Evolutionary conservation across 2,113 vertebrate genomes (phyloP).

Genomic region (Oryzias melastigma): DNA sequence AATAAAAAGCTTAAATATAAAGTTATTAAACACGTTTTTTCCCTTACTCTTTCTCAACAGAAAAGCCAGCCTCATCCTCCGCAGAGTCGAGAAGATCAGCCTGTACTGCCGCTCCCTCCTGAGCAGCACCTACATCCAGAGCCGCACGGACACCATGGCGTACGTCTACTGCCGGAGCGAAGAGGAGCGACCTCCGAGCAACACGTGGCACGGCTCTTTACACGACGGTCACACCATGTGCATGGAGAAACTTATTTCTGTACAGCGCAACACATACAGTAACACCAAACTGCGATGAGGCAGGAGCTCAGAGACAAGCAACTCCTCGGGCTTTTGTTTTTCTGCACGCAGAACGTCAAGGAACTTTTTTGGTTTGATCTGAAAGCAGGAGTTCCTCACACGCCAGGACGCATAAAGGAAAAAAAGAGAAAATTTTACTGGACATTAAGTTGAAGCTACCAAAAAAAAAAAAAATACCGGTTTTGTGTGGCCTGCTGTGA

Average conservation of each 20-base stretch:
- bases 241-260: constrained; percentile 93
- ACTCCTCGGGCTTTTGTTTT: constrained; percentile 2
- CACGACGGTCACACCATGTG: constrained; percentile 90
- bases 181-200: constrained; percentile 80
- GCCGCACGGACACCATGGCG: constrained; percentile 90
- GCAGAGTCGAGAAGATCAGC: constrained; percentile 90
- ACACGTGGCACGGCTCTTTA: constrained; percentile 87
- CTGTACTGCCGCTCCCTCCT: constrained; percentile 87
- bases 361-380: constrained; percentile 37
- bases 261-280: constrained; percentile 94
- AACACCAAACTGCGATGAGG: constrained; percentile 96
- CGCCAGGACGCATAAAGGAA: constrained; percentile 34
- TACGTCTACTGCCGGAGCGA: constrained; percentile 92
- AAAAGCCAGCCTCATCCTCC: constrained; percentile 94
- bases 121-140: constrained; percentile 92
- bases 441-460: constrained; percentile 53
- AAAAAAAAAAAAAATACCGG: constrained; percentile 12
- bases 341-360: constrained; percentile 45
- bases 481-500: constrained; percentile 56
- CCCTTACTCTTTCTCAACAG: constrained; percentile 62
- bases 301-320: constrained; percentile 1
- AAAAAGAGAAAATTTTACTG: constrained; percentile 38
- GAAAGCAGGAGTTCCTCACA: constrained; percentile 50
- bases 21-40: neutral
- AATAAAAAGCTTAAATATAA: too few relatives aligned